Evolutionary conservation across 2,113 vertebrate genomes (phyloP).

Genomic region (Pao palembangensis): DNA sequence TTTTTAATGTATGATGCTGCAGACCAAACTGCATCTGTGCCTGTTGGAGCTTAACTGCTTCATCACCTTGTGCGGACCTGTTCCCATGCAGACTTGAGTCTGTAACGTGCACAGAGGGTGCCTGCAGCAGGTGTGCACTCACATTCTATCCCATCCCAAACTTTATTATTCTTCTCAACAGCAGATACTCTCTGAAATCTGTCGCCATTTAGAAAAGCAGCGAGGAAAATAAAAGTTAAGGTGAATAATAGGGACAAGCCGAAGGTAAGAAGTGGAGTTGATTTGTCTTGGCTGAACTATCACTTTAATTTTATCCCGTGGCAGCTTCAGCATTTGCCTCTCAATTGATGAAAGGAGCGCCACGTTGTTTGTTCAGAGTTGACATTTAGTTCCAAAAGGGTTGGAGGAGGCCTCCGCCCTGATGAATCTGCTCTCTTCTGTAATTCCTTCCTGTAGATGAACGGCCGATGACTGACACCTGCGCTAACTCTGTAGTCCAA

Average conservation of each 20-base stretch:
- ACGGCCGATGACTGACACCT: slow-evolving; percentile 60
- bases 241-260: slow-evolving; percentile 35
- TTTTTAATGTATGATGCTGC: too few species aligned
- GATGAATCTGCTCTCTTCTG: slow-evolving; percentile 60
- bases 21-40: slow-evolving; percentile 2
- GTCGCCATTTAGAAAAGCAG: slow-evolving; percentile 13
- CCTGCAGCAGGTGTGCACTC: slow-evolving; percentile 30
- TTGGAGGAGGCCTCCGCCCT: slow-evolving; percentile 61
- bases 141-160: background rate
- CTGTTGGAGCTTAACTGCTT: slow-evolving; percentile 42
- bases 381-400: slow-evolving; percentile 66
- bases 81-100: slow-evolving; percentile 26
- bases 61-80: slow-evolving; percentile 33
- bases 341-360: slow-evolving; percentile 64
- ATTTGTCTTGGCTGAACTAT: slow-evolving; percentile 56
- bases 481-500: slow-evolving; percentile 22
- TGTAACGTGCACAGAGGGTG: slow-evolving; percentile 16
- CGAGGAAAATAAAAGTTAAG: slow-evolving; percentile 1
- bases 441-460: slow-evolving; percentile 61
- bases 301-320: slow-evolving; percentile 54
- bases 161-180: slow-evolving; percentile 1
- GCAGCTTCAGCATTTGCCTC: slow-evolving; percentile 62
- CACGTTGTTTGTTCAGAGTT: slow-evolving; percentile 64
- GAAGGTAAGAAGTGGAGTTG: slow-evolving; percentile 35
- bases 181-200: slow-evolving; percentile 13